Evolutionary conservation across 1,140 invertebrate genomes (phyloP).

Genomic region (Tetragnatha versicolor): DNA sequence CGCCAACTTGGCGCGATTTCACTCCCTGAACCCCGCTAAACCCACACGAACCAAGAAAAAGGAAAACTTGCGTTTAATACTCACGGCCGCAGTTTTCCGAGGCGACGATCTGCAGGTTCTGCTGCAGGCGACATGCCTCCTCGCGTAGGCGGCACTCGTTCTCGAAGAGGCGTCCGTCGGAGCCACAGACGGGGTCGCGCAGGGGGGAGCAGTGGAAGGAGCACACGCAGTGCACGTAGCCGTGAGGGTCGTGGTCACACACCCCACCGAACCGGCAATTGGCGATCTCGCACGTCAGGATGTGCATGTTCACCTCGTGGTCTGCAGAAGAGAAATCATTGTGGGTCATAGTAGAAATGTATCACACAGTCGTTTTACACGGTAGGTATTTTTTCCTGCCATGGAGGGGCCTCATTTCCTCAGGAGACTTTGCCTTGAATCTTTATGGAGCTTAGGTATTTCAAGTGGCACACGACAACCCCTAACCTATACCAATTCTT

Average conservation of each 20-base stretch:
- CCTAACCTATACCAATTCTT: no score
- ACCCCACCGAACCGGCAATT: conserved; percentile 58
- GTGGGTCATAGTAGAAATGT: background rate
- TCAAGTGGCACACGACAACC: no score
- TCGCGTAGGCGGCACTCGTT: conserved; percentile 88
- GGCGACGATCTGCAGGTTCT: conserved; percentile 69
- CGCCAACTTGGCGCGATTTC: no score
- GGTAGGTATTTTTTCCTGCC: no score
- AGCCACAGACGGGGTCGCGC: conserved; percentile 61
- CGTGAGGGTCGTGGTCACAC: conserved; percentile 54
- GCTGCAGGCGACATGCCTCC: conserved; percentile 83
- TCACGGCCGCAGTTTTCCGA: conserved; percentile 45
- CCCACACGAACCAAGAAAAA: no score
- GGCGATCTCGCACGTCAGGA: conserved; percentile 55
- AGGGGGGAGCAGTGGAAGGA: conserved; percentile 50
- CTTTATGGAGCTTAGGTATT: no score
- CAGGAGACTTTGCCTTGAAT: no score
- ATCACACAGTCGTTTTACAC: no score
- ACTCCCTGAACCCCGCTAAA: no score
- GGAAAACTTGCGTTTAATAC: no score
- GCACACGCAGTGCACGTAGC: conserved; percentile 55
- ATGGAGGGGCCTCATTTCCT: no score
- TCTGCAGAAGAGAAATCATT: background rate
- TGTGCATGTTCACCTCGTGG: conserved; percentile 42
- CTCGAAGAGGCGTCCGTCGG: conserved; percentile 79